phyloP scores from a whole-genome alignment of 2,888 invertebrate species.

The Cecidostiba fungosa region DNA sequence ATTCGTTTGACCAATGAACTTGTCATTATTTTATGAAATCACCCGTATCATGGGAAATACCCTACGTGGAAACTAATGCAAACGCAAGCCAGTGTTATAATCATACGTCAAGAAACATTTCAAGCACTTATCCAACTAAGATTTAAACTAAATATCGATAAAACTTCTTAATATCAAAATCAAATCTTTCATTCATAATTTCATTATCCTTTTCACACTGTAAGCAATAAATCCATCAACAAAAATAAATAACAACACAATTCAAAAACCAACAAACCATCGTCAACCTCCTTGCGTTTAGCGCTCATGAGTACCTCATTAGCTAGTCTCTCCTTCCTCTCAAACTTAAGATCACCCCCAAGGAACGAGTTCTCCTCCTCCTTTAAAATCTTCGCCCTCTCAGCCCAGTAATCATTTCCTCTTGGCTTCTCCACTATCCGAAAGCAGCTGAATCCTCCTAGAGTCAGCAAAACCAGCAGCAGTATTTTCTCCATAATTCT shows the following conservation, averaged over 20 bases:
- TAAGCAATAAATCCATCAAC: background rate
- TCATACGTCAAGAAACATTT: too few species aligned
- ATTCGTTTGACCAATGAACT: too few species aligned
- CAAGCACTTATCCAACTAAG: too few species aligned
- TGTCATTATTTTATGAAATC: too few species aligned
- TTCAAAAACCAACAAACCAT: conserved; percentile 77
- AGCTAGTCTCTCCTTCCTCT: conserved; percentile 81
- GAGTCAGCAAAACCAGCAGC: background rate
- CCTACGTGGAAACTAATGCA: too few species aligned
- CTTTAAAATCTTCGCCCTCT: conserved; percentile 38
- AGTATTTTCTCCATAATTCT: background rate
- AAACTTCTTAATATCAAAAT: too few species aligned
- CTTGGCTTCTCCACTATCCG: background rate
- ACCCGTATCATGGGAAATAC: too few species aligned
- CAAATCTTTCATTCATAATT: too few species aligned
- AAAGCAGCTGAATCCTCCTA: background rate
- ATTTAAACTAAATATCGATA: too few species aligned
- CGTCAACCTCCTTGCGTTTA: conserved; percentile 82
- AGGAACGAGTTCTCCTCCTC: conserved; percentile 70
- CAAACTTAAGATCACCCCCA: conserved; percentile 82
- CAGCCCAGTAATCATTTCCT: conserved; percentile 45
- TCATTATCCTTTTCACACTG: too few species aligned
- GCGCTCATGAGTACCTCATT: conserved; percentile 83
- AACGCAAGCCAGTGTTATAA: too few species aligned
- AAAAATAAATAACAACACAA: background rate